Evolutionary conservation across 2,888 invertebrate species (phyloP).

Genomic region (Heteromurus nitidus): DNA sequence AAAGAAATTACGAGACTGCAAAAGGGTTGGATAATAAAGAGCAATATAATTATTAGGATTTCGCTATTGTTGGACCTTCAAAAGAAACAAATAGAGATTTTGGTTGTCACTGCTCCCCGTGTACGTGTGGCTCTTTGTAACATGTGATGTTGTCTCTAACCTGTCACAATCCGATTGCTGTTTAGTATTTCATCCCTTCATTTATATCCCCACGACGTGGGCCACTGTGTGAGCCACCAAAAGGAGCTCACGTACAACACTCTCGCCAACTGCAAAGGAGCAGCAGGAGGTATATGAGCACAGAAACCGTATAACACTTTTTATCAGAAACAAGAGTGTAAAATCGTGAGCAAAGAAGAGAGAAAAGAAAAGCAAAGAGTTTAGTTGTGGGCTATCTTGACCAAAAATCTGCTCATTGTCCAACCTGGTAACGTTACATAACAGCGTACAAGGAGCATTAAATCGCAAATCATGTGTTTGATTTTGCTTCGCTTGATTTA

Average conservation of each 20-base stretch:
- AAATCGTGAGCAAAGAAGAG: constrained; percentile 20
- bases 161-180: background rate
- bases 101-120: background rate
- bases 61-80: background rate
- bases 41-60: too few relatives aligned
- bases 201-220: background rate
- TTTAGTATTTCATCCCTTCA: background rate
- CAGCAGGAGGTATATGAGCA: constrained; percentile 10
- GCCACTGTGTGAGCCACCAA: too few relatives aligned
- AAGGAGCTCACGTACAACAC: background rate
- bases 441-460: constrained; percentile 18
- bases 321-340: constrained; percentile 4
- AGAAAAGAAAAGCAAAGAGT: background rate
- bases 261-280: background rate
- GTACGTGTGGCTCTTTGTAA: background rate
- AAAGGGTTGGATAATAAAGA: too few relatives aligned
- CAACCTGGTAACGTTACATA: constrained; percentile 4
- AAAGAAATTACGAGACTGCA: too few relatives aligned
- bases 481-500: constrained; percentile 22
- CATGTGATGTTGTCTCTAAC: background rate
- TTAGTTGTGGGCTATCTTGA: background rate
- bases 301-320: background rate
- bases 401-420: background rate
- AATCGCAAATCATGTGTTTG: constrained; percentile 17
- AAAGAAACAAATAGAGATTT: background rate